phyloP scores from a whole-genome alignment of 2,888 invertebrate genomes.

The Auanema sp. region DNA sequence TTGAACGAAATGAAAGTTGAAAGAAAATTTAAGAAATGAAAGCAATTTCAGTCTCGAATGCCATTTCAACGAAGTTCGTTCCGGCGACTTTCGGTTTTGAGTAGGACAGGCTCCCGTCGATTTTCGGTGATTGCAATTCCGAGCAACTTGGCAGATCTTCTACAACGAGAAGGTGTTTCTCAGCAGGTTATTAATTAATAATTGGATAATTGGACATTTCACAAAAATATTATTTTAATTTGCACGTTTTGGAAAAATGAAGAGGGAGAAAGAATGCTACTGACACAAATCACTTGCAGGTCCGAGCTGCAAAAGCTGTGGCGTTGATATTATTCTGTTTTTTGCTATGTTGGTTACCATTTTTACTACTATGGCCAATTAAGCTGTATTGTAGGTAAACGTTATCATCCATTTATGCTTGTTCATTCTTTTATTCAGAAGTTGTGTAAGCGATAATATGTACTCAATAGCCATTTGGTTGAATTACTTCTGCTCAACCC shows the following conservation, averaged over 20 bases:
- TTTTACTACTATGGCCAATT: slow-evolving; percentile 54
- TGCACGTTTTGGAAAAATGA: background rate
- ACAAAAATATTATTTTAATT: background rate
- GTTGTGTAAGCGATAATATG: slow-evolving; percentile 34
- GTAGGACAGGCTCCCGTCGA: slow-evolving; percentile 1
- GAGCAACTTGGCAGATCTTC: slow-evolving; percentile 30
- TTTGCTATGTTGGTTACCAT: slow-evolving; percentile 58
- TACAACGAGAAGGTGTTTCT: slow-evolving; percentile 34
- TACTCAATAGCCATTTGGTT: slow-evolving; percentile 51
- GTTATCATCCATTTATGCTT: slow-evolving; percentile 3
- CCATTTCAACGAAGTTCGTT: background rate
- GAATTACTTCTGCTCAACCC: slow-evolving; percentile 54
- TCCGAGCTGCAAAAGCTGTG: slow-evolving; percentile 56
- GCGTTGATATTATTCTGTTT: slow-evolving; percentile 51
- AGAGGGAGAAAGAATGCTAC: background rate
- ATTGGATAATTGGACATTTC: background rate
- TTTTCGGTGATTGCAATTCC: slow-evolving; percentile 39
- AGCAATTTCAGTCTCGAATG: slow-evolving; percentile 4
- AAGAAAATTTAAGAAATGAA: slow-evolving; percentile 9
- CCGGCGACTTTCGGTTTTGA: background rate
- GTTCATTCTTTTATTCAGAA: slow-evolving; percentile 19
- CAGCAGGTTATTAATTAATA: slow-evolving; percentile 26
- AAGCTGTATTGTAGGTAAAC: slow-evolving; percentile 38
- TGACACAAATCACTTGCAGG: slow-evolving; percentile 9
- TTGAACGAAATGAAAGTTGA: background rate